phyloP scores from a whole-genome alignment of 2,113 vertebrate genomes.

The Gulo gulo region DNA sequence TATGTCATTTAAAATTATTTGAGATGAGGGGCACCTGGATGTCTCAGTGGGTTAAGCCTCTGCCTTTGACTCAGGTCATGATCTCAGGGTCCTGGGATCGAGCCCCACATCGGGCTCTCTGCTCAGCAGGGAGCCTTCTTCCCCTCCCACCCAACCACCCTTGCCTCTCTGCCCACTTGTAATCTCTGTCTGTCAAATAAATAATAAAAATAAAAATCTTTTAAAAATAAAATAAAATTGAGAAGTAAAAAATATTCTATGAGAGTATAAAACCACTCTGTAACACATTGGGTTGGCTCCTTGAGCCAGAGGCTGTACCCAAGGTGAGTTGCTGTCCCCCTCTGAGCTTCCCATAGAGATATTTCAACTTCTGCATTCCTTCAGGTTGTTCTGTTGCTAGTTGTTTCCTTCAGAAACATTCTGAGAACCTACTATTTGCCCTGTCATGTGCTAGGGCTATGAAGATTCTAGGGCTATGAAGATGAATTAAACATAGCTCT shows the following conservation, averaged over 20 bases:
- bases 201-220: too few species aligned
- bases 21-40: background rate
- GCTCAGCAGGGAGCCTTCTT: too few species aligned
- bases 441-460: background rate
- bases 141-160: too few species aligned
- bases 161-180: too few species aligned
- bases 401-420: background rate
- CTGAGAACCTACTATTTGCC: background rate
- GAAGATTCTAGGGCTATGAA: background rate
- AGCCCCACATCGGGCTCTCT: too few species aligned
- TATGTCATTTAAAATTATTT: background rate
- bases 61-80: too few species aligned
- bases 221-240: background rate
- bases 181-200: too few species aligned
- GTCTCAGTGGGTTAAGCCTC: too few species aligned
- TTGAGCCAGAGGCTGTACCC: background rate
- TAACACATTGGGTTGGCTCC: background rate
- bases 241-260: background rate
- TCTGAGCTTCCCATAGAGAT: background rate
- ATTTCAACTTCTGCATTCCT: background rate
- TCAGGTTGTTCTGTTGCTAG: background rate
- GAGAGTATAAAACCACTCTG: background rate
- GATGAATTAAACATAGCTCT: background rate
- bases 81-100: too few species aligned
- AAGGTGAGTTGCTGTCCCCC: background rate